Base-by-base conservation (phyloP, 2,797 vertebrate species). In the Heliangelus exortis region DNA sequence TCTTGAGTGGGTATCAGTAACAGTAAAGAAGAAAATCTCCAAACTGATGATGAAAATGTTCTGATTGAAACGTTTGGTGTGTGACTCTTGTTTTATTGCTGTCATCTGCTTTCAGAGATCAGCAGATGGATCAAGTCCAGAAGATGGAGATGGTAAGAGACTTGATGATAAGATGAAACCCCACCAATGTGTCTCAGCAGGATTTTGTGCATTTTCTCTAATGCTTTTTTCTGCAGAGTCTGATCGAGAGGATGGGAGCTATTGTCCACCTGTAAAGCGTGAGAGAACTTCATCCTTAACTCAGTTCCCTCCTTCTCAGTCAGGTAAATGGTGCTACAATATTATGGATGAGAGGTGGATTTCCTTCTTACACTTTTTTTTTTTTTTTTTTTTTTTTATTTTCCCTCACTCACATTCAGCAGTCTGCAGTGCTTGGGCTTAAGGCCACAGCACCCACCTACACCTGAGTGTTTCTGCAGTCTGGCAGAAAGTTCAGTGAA, bases 71-170 rank as follows among this genome's bases (percentile, higher is more conserved):
- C 54, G 23, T 63, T 84, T 68, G 65, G 29, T 68, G 3, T 81
- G 23, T 89, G 63, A 94, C 58, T 82, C 61, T 81, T 83, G 8
- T 84, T 81, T 95, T 86, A 58, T 93, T 25, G 1, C 82, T 94
- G 53, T 97, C 62, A 74, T 94, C 36, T 95, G 58, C 76, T 98
- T 98, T 65, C 98, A 99, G 99, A 98, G 99, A 97, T 99, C 99
- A 96, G 99, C 99, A 3, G 99, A 99, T 83, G 98, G 98, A 91
- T 99, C 99, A 77, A 99, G 99, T 97, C 99, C 99, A 61, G 99
- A 99, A 97, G 99, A 99, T 92, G 99, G 99, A 95, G 99, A 99
- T 97, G 99, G 99, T 99, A 97, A 98, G 97, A 82, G 55, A 47
- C 21, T 16, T 63, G 51, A 31, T 31, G 58, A 11, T 82, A 28